Base-by-base conservation (phyloP, 2,888 invertebrate species). In the Crossocerus cetratus region DNA sequence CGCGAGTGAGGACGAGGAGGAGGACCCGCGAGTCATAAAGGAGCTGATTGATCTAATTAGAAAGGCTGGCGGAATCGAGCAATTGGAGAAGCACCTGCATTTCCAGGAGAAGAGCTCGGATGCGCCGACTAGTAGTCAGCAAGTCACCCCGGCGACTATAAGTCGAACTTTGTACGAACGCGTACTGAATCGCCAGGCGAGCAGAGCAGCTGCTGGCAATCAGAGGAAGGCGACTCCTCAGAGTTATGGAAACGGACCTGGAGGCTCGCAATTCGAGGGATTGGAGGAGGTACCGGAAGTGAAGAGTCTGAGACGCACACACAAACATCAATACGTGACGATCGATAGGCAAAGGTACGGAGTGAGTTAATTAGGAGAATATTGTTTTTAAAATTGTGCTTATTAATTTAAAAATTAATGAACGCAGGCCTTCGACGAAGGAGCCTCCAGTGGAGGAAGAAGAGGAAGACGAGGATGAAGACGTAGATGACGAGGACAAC, bases 31-130 rank as follows among this genome's bases (percentile, higher is more conserved):
- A 87, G 96, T 96, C 0, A 94, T 96, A 68, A 96, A 96, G 86
- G 96, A 97, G 87, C 91, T 97, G 3, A 94, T 97, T 62, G 95
- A 95, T 78, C 92, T 97, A 2, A 96, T 97, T 78, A 96, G 94
- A 88, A 96, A 96, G 93, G 95, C 96, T 69, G 95, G 95, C 78
- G 97, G 97, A 16, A 93, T 97, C 1, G 97, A 97, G 86, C 95
- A 97, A 85, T 88, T 97, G 16, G 97, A 97, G 88, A 96, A 95
- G 84, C 96, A 96, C 74, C 90, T 96, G 16, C 90, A 92, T 23
- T 86, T 92, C 4, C 92, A 93, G 80, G 92, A 91, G 8, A 92
- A 92, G 60, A 74, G 71, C 20, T 73, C 83, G 42, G 93, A 89
- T 0, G 81, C 90, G 0, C 91, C 71, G 5, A 77, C 66, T n/a